phyloP scores from a whole-genome alignment of 2,113 vertebrate species.

The Anolis sagrei region DNA sequence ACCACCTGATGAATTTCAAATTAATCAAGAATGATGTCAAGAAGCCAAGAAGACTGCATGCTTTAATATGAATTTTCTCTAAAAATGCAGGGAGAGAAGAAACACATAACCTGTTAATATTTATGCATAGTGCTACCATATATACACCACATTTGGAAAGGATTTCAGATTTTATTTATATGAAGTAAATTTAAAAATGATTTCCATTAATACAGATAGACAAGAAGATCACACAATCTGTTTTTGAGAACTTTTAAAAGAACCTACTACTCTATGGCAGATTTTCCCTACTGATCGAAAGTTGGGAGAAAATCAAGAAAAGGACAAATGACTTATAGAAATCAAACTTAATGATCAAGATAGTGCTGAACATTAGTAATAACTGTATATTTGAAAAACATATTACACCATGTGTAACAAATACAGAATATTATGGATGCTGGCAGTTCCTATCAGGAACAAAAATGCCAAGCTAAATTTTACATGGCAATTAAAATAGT shows the following conservation, averaged over 20 bases:
- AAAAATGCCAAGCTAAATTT: conserved; percentile 23
- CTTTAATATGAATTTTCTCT: neutral
- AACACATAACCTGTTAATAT: neutral
- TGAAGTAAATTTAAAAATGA: conserved; percentile 28
- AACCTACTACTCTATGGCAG: conserved; percentile 41
- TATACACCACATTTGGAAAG: conserved; percentile 27
- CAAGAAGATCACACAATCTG: conserved; percentile 30
- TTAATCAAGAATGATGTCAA: conserved; percentile 25
- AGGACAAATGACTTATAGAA: neutral
- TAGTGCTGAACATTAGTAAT: conserved; percentile 43
- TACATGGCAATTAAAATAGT: conserved; percentile 37
- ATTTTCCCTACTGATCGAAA: conserved; percentile 40
- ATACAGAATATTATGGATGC: conserved; percentile 37
- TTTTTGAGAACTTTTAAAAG: conserved; percentile 52
- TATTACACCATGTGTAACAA: conserved; percentile 16
- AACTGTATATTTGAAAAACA: conserved; percentile 36
- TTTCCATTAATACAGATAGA: conserved; percentile 11
- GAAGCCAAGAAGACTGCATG: neutral
- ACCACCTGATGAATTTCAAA: conserved; percentile 24
- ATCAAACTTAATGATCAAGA: conserved; percentile 1
- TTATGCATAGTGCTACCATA: neutral
- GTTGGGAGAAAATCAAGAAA: conserved; percentile 34
- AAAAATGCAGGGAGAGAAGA: conserved; percentile 26
- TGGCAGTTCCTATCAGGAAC: conserved; percentile 25
- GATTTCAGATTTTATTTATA: conserved; percentile 17